Evolutionary conservation across 2,888 invertebrate genomes (phyloP).

Genomic region (Blera fallax): DNA sequence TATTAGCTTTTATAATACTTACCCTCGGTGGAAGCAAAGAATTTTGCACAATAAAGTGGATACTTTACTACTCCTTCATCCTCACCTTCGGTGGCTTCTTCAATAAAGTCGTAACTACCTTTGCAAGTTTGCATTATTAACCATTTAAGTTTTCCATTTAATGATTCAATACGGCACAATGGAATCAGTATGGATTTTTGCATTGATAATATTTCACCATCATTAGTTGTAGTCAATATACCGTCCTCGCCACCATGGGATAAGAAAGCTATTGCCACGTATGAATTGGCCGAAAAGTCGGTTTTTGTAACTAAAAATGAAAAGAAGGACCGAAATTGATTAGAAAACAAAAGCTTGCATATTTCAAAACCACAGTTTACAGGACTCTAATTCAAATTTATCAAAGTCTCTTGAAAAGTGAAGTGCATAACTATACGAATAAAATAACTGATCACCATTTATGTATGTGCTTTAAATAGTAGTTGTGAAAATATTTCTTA

Average conservation of each 20-base stretch:
- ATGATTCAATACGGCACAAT: not conserved
- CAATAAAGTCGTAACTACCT: conserved; percentile 17
- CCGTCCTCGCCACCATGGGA: conserved; percentile 11
- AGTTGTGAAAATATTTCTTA: too few relatives aligned
- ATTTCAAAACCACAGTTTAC: too few relatives aligned
- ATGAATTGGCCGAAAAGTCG: not conserved
- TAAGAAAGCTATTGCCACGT: conserved; percentile 19
- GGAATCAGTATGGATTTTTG: conserved; percentile 23
- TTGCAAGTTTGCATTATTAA: conserved; percentile 32
- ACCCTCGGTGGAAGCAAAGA: conserved; percentile 37
- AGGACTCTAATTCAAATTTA: too few relatives aligned
- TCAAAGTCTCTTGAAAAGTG: too few relatives aligned
- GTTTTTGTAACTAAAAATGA: too few relatives aligned
- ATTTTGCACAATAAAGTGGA: conserved; percentile 22
- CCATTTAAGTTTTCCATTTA: conserved; percentile 38
- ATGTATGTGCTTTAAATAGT: too few relatives aligned
- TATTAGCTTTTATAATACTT: not conserved
- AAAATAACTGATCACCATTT: too few relatives aligned
- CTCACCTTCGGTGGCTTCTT: conserved; percentile 12
- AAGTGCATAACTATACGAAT: too few relatives aligned
- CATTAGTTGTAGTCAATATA: not conserved
- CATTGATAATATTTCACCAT: not conserved
- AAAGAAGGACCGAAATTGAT: too few relatives aligned
- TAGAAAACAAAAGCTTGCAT: too few relatives aligned
- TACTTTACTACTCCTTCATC: not conserved